Base-by-base conservation (phyloP, 2,888 invertebrate species). In the Pilophorus perplexus region DNA sequence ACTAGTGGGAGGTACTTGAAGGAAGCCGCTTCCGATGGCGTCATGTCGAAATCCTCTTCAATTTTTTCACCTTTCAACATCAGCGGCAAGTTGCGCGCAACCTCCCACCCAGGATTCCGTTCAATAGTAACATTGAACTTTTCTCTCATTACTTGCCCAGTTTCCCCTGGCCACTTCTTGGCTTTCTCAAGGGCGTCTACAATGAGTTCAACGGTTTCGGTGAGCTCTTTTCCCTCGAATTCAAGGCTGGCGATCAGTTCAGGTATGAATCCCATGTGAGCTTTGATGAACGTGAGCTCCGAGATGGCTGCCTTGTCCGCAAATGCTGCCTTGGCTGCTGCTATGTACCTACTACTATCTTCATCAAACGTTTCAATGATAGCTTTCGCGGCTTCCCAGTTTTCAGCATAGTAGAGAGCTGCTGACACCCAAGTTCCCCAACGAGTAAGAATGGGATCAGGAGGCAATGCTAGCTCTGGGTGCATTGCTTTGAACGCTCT, bases 361-460 rank as follows among this genome's bases (percentile, higher is more conserved):
- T 54, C 54, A 54, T 54, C 54, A 54, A 28, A 54, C 54, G 37
- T 54, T 20, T 28, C 37, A 18, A 54, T 23, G 14, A 54, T 6
- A 10, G 18, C 54, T 54, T 54, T 54, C 42, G 22, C 38, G 16
- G 42, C 42, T n/a, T n/a, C n/a, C n/a, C n/a, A n/a, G n/a, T n/a
- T n/a, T n/a, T n/a, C n/a, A n/a, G n/a, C n/a, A n/a, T 59, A 59
- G 25, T 59, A 59, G 6, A 59, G n/a, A 42, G 59, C 59, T 14
- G 59, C 59, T 42, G 23, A 40, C 20, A 66, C 38, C 66, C 68
- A 66, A n/a, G 66, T 69, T 3, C 68, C 68, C 62, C 69, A 68
- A 16, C 57, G 25, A 2, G 64, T 62, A 3, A 66, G 27, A 20
- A 62, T 42, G n/a, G 69, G 55, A 54, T 68, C 40, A 44, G 68